Evolutionary conservation across 2,888 invertebrate species (phyloP).

Genomic region (Onthophagus sagittarius): DNA sequence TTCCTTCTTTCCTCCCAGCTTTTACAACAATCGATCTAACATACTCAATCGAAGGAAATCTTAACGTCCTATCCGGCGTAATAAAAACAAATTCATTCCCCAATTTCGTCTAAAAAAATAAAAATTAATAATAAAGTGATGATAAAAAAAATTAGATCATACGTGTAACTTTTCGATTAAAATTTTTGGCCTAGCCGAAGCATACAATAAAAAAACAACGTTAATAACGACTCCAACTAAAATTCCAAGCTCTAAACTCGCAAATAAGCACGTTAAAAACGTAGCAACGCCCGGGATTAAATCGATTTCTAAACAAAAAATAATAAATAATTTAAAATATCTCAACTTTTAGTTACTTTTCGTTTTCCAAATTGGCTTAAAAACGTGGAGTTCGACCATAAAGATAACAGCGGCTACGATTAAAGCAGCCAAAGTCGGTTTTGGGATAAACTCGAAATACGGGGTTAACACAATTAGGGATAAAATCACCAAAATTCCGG

Average conservation of each 20-base stretch:
- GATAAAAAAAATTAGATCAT: slow-evolving; percentile 34
- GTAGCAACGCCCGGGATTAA: slow-evolving; percentile 62
- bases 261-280: slow-evolving; percentile 61
- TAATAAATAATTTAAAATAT: neutral
- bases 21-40: slow-evolving; percentile 67
- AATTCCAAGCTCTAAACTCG: slow-evolving; percentile 65
- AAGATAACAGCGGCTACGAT: slow-evolving; percentile 70
- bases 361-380: slow-evolving; percentile 62
- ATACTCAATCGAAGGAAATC: slow-evolving; percentile 64
- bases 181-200: slow-evolving; percentile 61
- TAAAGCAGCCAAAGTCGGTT: slow-evolving; percentile 64
- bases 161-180: slow-evolving; percentile 56
- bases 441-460: slow-evolving; percentile 61
- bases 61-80: slow-evolving; percentile 60
- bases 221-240: slow-evolving; percentile 61
- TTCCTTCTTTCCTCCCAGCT: slow-evolving; percentile 60
- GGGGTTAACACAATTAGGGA: slow-evolving; percentile 62
- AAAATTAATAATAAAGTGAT: neutral
- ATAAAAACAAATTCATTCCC: slow-evolving; percentile 57
- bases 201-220: slow-evolving; percentile 59
- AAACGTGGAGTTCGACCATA: slow-evolving; percentile 62
- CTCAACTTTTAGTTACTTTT: slow-evolving; percentile 55
- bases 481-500: slow-evolving; percentile 54
- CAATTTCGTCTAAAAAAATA: slow-evolving; percentile 48
- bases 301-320: slow-evolving; percentile 57